Base-by-base conservation (phyloP, 2,113 vertebrate genomes). In the Nannobrachium achirus region DNA sequence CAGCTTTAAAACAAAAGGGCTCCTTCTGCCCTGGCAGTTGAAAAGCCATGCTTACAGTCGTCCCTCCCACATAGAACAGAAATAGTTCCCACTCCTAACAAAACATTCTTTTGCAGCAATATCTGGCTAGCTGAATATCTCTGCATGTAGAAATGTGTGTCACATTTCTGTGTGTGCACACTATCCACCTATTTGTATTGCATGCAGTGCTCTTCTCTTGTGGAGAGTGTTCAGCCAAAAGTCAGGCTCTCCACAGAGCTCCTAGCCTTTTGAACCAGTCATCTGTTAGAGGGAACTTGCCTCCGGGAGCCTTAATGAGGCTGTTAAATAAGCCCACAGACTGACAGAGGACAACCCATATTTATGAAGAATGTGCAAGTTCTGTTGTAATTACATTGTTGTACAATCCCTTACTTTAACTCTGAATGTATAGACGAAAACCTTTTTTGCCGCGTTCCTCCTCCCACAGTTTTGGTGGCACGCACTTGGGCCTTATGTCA, bases 31-130 rank as follows among this genome's bases (percentile, higher is more conserved):
- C 80, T 55, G 48, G 76, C 79, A 79, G 70, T 81, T 64, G 78
- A 85, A 84, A 78, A 79, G 72, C 86, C 59, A 61, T 41, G 67
- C 58, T 33, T 80, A 42, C 66, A 67, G 40, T 88, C 87, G 87
- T 88, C 88, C 88, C 88, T 88, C 90, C 88, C 85, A 90, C 88
- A 81, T 69, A 19, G 25, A 80, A 82, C 86, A 86, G 76, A 90
- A 91, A 90, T 89, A 90, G 86, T 90, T 86, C 74, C 66, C 42
- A 64, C 68, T 89, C 66, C 69, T 53, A 69, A 81, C 80, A 85
- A 88, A 89, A 83, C 85, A 84, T 58, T 79, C 15, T 11, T 91
- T 86, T 25, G 78, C 49, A 25, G 63, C 73, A 14, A 2, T 15
- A 7, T 6, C 38, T 41, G 33, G n/a, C 48, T 59, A 33, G 25